phyloP scores from a whole-genome alignment of 2,113 vertebrate species.

The Ia io region DNA sequence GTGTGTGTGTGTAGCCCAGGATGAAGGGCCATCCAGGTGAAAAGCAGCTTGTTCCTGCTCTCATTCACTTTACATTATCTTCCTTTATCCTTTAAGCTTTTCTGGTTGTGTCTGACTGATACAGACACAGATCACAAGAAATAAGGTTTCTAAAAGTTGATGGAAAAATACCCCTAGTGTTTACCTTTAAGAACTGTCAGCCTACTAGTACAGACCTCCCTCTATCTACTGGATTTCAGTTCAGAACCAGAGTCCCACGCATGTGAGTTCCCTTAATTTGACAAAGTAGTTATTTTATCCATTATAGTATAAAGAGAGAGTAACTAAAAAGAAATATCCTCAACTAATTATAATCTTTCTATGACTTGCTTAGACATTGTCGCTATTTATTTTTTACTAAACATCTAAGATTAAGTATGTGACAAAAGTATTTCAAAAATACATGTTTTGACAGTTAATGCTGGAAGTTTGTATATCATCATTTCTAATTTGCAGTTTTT shows the following conservation, averaged over 20 bases:
- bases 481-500: background rate
- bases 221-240: background rate
- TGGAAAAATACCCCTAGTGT: background rate
- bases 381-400: background rate
- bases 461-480: background rate
- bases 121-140: background rate
- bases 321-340: background rate
- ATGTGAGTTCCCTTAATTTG: background rate
- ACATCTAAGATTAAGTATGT: background rate
- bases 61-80: background rate
- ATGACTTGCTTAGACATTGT: background rate
- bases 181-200: background rate
- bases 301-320: background rate
- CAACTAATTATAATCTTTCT: background rate
- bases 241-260: background rate
- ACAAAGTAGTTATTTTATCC: background rate
- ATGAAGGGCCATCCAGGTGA: background rate
- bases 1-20: background rate
- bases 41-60: background rate
- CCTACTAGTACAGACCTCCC: background rate
- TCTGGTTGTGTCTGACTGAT: background rate
- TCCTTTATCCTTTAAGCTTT: background rate
- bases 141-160: background rate
- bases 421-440: background rate
- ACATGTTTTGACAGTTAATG: background rate